Evolutionary conservation across 2,797 vertebrate genomes (phyloP), one percentile per base, ranked within the genome.

Genomic region (Mastacembelus armatus): DNA sequence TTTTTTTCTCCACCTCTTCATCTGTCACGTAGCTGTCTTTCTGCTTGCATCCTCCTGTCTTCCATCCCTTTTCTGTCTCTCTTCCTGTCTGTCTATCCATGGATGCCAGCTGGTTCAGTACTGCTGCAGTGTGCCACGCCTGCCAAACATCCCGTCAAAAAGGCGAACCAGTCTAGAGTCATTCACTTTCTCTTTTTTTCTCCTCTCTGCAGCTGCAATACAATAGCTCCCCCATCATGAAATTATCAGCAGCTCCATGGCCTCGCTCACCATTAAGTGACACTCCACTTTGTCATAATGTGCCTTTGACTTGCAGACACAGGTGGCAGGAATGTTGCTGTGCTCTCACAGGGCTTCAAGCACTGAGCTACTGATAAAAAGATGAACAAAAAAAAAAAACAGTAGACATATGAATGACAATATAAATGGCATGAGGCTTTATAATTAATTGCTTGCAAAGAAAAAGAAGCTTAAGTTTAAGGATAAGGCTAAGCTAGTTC

Each of bases 61-160:
- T 11, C 30, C 38, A 43, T 16, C 7, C 15, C 32, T 2, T 19
- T 16, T 39, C 27, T 42, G 18, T 62, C 38, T 44, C 19, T 11
- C 35, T 52, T 4, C 18, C 40, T 24, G 5, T 66, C 49, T 74
- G 36, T 68, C 43, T 77, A 16, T 71, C 30, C 15, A 57, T 73
- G 59, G 44, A 36, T 67, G 74, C 74, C 80, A 82, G 82, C 76
- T 80, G 80, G 66, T 81, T 83, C 60, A 60, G 73, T 43, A 65
- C 48, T 83, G 83, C 80, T 83, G 83, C 88, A 83, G 74, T 74
- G 63, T 48, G 77, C 78, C 74, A 77, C 59, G 71, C 79, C 81
- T 89, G 85, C 76, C 74, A 85, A 85, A 64, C 74, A 72, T 67
- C 64, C 75, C 62, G 69, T 42, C 56, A 24, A 80, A 39, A 70